These are phyloP conservation scores for Catharus ustulatus DNA, from an alignment of 2,797 vertebrate species.

Conservation along the genomic window DNA sequence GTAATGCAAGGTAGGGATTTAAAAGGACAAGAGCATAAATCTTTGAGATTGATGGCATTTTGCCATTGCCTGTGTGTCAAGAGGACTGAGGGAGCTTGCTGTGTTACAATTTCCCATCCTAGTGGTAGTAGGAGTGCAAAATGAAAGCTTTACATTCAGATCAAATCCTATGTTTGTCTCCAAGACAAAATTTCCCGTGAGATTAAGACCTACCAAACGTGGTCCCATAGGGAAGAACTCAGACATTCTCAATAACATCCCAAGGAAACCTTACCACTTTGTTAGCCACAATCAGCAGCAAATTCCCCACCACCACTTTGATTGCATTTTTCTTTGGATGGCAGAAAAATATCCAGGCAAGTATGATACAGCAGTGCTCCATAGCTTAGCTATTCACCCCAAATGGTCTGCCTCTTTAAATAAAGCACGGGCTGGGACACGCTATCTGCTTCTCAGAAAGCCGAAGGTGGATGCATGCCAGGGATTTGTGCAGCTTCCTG, in stretches of 20 bases:
- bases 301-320: neutral
- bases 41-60: conserved; percentile 21
- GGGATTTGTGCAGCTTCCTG: conserved; percentile 76
- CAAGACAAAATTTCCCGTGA: neutral
- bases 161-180: neutral
- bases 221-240: neutral
- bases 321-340: neutral
- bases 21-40: conserved; percentile 52
- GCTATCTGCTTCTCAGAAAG: conserved; percentile 64
- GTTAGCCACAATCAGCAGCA: neutral
- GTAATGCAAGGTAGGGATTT: conserved; percentile 16
- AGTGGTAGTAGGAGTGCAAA: neutral
- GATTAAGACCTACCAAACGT: neutral
- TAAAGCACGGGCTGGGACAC: conserved; percentile 15
- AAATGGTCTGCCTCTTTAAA: conserved; percentile 46
- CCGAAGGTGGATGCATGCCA: conserved; percentile 68
- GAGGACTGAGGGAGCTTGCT: neutral
- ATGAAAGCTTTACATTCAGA: neutral
- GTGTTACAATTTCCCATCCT: neutral
- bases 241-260: neutral
- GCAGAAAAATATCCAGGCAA: neutral
- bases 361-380: neutral
- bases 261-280: neutral
- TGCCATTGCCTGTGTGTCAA: neutral
- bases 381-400: neutral